Percentiles rank a stretch among this genome's conserved stretches.
Conservation (phyloP, 2,797 vertebrate species). For the Australoheros facetus region DNA sequence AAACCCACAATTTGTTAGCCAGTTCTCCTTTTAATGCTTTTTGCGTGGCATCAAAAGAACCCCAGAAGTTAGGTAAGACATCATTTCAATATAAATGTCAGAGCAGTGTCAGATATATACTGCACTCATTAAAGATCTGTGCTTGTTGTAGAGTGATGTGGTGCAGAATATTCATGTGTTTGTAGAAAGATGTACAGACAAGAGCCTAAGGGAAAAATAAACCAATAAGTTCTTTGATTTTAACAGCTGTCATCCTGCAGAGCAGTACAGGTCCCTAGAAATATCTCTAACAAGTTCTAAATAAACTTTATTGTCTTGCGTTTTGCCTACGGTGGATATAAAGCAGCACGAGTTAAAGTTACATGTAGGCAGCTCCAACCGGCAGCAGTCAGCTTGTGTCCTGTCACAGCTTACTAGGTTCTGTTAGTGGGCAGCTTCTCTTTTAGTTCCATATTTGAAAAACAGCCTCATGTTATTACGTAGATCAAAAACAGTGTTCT, state of each 20-base stretch:
- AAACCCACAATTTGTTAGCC: neutral
- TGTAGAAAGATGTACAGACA: slow-evolving; percentile 2
- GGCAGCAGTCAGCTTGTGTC: neutral
- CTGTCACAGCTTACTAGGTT: neutral
- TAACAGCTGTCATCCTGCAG: slow-evolving; percentile 6
- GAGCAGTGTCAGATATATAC: slow-evolving; percentile 15
- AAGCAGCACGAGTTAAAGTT: slow-evolving; percentile 15
- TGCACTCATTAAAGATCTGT: slow-evolving; percentile 40
- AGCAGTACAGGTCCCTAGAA: slow-evolving; percentile 39
- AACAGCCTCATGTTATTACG: neutral
- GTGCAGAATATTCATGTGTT: neutral
- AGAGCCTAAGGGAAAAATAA: neutral
- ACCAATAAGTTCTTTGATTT: slow-evolving; percentile 2
- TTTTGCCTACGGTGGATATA: neutral
- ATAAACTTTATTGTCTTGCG: slow-evolving; percentile 3
- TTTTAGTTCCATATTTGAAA: neutral
- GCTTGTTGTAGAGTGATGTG: slow-evolving; percentile 34
- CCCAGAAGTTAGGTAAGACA: slow-evolving; percentile 7
- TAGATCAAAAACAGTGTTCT: too few relatives aligned
- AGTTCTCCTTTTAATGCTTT: neutral
- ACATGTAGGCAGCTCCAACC: neutral
- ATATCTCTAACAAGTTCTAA: slow-evolving; percentile 4
- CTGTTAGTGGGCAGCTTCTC: neutral
- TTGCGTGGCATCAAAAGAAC: neutral
- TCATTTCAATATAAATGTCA: slow-evolving; percentile 4